Evolutionary conservation across 2,797 vertebrate species (phyloP).

Genomic region (Mormyrus proboscirostris): DNA sequence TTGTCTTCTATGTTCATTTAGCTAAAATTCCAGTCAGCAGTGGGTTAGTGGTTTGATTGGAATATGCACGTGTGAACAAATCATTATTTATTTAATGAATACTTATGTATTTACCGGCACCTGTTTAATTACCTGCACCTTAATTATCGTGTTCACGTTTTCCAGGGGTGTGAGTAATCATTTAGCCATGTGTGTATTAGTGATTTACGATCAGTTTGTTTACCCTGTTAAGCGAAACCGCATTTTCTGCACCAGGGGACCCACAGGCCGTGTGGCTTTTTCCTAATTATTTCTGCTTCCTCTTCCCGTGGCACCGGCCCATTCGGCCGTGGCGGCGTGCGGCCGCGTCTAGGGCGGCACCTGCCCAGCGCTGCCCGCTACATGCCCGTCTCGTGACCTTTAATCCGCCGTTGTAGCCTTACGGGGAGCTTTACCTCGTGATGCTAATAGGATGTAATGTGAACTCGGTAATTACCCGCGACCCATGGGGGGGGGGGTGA

Average conservation of each 20-base stretch:
- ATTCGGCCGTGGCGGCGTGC: background rate
- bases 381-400: background rate
- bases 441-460: conserved; percentile 53
- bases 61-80: background rate
- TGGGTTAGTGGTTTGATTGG: background rate
- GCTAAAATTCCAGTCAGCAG: background rate
- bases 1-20: background rate
- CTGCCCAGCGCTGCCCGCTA: background rate
- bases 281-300: background rate
- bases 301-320: background rate
- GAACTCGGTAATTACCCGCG: conserved; percentile 54
- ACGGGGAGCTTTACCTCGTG: conserved; percentile 35
- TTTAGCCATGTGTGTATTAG: background rate
- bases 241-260: background rate
- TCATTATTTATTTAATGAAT: no score
- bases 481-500: conserved; percentile 35
- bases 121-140: background rate
- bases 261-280: background rate
- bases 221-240: background rate
- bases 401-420: conserved; percentile 20
- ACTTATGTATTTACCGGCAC: background rate
- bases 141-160: background rate
- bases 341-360: no score
- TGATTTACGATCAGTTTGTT: background rate
- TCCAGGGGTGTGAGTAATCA: background rate